A percentile compares a stretch with the other conserved stretches of the same genome.
Conservation (phyloP, 2,797 vertebrate genomes). For the Sebastes dallii region DNA sequence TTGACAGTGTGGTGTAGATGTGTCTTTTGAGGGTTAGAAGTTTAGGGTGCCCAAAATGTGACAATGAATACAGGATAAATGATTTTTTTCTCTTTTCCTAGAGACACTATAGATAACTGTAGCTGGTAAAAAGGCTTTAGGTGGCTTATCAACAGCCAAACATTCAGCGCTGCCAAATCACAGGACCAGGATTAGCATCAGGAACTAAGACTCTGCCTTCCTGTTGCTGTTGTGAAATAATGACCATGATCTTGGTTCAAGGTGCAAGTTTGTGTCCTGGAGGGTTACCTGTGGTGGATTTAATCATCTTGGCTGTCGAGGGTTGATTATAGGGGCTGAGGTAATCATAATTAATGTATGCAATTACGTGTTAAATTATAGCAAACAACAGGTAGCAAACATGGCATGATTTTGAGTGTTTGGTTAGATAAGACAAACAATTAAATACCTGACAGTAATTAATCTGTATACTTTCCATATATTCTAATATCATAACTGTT, state of each 20-base stretch:
- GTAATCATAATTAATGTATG: background rate
- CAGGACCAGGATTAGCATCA: slow-evolving; percentile 76
- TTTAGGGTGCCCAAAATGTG: no score
- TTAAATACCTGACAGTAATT: background rate
- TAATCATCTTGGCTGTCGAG: background rate
- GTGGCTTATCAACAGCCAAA: slow-evolving; percentile 58
- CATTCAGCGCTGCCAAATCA: slow-evolving; percentile 67
- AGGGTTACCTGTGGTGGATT: background rate
- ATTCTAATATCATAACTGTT: background rate
- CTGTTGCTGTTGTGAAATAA: slow-evolving; percentile 31
- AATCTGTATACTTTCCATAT: background rate
- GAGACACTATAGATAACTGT: slow-evolving; percentile 34
- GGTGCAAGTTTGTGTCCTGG: background rate
- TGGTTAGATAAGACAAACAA: background rate
- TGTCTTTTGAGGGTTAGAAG: no score
- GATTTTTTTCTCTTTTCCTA: slow-evolving; percentile 11
- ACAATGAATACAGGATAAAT: background rate
- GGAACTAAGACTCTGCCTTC: slow-evolving; percentile 62
- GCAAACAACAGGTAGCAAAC: background rate
- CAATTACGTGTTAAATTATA: background rate
- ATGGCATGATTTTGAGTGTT: background rate
- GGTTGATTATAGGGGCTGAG: background rate
- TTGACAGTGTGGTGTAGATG: no score
- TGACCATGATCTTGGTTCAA: background rate
- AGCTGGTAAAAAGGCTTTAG: slow-evolving; percentile 57